Percentiles rank a stretch among this genome's conserved stretches.
These are phyloP conservation scores for Rousettus madagascariensis DNA, from an alignment of 2,797 vertebrate species.

Conservation along the genomic window DNA sequence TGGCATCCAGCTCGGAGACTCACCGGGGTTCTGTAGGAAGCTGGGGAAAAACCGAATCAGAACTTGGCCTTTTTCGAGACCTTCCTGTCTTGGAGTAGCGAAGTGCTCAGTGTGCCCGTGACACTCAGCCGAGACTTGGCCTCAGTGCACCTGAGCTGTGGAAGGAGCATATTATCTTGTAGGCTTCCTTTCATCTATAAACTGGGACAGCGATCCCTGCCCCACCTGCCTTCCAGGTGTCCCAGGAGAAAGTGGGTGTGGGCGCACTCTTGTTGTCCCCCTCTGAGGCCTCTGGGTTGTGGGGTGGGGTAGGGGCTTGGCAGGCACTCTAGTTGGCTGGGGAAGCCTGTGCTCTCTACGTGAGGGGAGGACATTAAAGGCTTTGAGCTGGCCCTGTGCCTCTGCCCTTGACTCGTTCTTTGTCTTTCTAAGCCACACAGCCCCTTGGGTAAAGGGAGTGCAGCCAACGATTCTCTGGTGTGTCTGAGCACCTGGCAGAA, in stretches of 20 bases:
- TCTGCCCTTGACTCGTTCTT: neutral
- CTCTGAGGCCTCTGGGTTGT: neutral
- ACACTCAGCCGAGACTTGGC: neutral
- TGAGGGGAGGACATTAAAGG: neutral
- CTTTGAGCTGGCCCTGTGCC: slow-evolving; percentile 23
- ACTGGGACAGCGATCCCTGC: neutral
- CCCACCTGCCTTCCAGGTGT: neutral
- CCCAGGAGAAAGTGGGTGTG: neutral
- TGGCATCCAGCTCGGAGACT: neutral
- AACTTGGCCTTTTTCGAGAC: neutral
- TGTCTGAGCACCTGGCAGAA: slow-evolving; percentile 4
- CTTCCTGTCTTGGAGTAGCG: neutral
- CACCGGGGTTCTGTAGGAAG: neutral
- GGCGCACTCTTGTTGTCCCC: rapidly evolving
- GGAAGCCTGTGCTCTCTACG: neutral
- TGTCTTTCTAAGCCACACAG: slow-evolving; percentile 25
- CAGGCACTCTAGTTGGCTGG: neutral
- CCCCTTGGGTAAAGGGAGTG: neutral
- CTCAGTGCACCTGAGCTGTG: neutral
- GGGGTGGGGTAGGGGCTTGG: neutral
- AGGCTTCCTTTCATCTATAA: neutral
- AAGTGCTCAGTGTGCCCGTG: neutral
- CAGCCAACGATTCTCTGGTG: neutral
- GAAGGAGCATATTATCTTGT: neutral
- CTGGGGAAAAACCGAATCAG: neutral